Conservation (phyloP, 2,797 vertebrate species). For the Toxotes lorentzi region DNA sequence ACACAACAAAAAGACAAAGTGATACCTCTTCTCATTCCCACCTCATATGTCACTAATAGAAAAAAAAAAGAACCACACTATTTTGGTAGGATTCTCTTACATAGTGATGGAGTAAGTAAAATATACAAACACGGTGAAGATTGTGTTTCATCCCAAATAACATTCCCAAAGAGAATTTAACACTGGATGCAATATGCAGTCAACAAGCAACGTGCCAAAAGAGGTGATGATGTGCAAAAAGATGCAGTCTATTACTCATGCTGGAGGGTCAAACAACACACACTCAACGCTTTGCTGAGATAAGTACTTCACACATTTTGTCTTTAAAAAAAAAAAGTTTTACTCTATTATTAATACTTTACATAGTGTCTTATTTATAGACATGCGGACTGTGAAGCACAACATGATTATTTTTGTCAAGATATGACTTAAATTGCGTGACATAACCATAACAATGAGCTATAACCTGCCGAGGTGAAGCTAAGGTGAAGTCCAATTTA, state of each 20-base stretch:
- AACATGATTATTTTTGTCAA: not conserved
- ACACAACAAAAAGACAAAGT: not conserved
- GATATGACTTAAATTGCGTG: not conserved
- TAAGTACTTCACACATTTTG: too few relatives aligned
- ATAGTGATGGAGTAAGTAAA: not conserved
- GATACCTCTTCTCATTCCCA: not conserved
- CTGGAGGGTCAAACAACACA: constrained; percentile 18
- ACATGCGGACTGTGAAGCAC: not conserved
- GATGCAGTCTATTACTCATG: constrained; percentile 27
- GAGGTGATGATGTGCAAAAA: constrained; percentile 15
- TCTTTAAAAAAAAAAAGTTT: too few relatives aligned
- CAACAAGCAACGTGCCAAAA: constrained; percentile 1
- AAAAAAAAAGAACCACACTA: not conserved
- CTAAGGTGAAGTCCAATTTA: not conserved
- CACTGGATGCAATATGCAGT: constrained; percentile 2
- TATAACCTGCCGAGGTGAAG: not conserved
- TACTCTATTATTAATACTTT: not conserved
- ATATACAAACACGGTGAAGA: not conserved
- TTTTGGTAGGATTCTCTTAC: not conserved
- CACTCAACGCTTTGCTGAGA: not conserved
- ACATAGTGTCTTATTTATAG: not conserved
- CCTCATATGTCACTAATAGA: not conserved
- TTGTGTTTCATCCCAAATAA: constrained; percentile 6
- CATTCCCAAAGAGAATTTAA: not conserved
- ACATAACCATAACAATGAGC: not conserved